phyloP scores from a whole-genome alignment of 1,140 invertebrate species.

The Zaprionus tsacasi region DNA sequence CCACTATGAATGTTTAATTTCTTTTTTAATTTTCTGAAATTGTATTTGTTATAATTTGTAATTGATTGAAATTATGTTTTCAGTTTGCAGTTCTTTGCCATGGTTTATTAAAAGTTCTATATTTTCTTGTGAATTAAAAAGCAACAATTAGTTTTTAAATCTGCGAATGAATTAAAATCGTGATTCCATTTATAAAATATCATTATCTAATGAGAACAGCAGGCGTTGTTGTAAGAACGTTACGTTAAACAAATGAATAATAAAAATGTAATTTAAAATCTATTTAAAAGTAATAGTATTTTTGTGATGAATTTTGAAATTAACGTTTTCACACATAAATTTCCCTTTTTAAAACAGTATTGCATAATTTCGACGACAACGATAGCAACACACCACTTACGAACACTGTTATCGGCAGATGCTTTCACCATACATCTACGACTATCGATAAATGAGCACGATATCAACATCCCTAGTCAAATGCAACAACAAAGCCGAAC shows the following conservation, averaged over 20 bases:
- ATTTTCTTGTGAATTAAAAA: not conserved
- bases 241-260: not conserved
- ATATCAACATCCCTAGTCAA: slow-evolving; percentile 27
- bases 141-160: not conserved
- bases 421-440: not conserved
- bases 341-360: not conserved
- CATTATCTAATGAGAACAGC: not conserved
- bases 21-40: slow-evolving; percentile 8
- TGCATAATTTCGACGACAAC: not conserved
- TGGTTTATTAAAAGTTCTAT: not conserved
- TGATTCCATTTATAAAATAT: not conserved
- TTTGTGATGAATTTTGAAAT: too few relatives aligned
- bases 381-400: not conserved
- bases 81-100: slow-evolving; percentile 5
- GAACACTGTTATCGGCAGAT: slow-evolving; percentile 4
- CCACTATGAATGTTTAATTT: slow-evolving; percentile 4
- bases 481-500: slow-evolving; percentile 48
- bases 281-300: too few relatives aligned
- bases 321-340: not conserved
- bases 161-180: not conserved
- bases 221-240: not conserved
- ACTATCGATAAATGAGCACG: slow-evolving; percentile 9
- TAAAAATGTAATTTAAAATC: not conserved
- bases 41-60: slow-evolving; percentile 9
- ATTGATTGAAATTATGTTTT: slow-evolving; percentile 10